Conservation (phyloP, 2,113 vertebrate species). For the Lophotis ruficrista region DNA sequence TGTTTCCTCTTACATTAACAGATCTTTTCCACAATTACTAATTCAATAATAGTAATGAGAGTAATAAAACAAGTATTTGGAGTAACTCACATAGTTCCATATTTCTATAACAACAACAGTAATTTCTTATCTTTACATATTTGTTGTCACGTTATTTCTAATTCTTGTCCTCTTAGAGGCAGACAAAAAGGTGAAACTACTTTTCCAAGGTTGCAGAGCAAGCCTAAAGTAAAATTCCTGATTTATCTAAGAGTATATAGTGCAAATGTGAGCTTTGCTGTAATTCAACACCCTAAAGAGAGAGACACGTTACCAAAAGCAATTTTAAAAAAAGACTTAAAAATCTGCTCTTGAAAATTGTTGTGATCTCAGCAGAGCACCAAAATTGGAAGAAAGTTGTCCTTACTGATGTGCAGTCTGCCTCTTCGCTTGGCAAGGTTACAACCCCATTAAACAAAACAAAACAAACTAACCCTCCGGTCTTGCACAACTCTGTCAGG, state of each 20-base stretch:
- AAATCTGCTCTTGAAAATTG: neutral
- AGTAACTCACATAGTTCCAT: neutral
- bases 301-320: neutral
- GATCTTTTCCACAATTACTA: neutral
- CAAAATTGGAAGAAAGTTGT: neutral
- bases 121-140: neutral
- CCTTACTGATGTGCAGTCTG: neutral
- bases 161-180: neutral
- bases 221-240: neutral
- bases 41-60: neutral
- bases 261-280: neutral
- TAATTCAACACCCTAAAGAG: neutral
- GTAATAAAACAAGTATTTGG: neutral
- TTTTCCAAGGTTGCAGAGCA: neutral
- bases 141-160: neutral
- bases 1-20: neutral
- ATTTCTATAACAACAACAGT: neutral
- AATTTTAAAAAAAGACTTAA: neutral
- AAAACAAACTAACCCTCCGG: neutral
- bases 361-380: neutral
- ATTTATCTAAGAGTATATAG: neutral
- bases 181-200: neutral
- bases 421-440: neutral
- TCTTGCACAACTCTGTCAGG: slow-evolving; percentile 32
- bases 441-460: neutral